Evolutionary conservation across 1,140 invertebrate genomes (phyloP).

Genomic region (Papilio polyxenes): DNA sequence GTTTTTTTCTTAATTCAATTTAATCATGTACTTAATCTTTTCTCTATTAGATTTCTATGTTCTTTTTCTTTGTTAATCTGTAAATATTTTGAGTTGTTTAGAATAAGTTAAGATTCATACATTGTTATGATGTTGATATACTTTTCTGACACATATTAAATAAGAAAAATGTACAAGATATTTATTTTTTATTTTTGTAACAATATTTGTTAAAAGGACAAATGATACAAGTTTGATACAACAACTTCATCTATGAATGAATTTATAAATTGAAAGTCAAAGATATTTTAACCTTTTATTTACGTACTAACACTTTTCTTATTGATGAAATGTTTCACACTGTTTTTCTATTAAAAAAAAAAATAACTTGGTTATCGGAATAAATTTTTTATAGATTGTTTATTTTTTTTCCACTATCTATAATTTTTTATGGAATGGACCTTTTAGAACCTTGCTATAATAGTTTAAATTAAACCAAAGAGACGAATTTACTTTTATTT

Average conservation of each 20-base stretch:
- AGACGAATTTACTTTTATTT: conserved; percentile 2
- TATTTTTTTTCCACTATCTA: neutral
- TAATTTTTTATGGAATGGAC: neutral
- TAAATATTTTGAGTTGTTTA: neutral
- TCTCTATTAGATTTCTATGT: neutral
- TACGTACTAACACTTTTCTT: neutral
- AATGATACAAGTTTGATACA: neutral
- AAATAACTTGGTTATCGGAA: neutral
- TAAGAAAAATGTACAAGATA: neutral
- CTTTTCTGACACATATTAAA: neutral
- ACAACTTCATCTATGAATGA: neutral
- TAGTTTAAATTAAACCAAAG: conserved; percentile 11
- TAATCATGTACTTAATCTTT: neutral
- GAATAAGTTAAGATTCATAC: neutral
- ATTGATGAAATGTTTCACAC: neutral
- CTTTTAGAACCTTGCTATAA: neutral
- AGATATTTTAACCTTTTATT: neutral
- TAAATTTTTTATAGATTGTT: neutral
- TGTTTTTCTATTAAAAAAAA: neutral
- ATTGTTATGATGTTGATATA: neutral
- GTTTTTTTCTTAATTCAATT: neutral
- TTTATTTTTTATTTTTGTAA: neutral
- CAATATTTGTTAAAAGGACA: neutral
- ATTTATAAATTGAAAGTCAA: neutral
- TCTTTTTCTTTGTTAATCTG: neutral